phyloP scores from a whole-genome alignment of 1,140 invertebrate genomes.

The Yoshiicerus persimilis region DNA sequence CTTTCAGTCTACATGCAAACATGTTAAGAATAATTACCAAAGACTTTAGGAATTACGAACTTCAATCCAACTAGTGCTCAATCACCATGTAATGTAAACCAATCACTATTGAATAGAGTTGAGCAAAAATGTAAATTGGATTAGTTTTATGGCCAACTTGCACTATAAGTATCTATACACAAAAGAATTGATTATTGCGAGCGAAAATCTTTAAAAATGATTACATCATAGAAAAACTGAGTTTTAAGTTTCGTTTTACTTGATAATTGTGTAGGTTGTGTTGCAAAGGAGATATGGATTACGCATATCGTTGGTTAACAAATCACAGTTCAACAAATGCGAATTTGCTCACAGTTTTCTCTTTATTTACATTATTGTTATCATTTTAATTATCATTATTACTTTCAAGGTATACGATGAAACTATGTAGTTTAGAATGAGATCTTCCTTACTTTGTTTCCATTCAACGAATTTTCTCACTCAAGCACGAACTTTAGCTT shows the following conservation, averaged over 20 bases:
- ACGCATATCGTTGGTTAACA: neutral
- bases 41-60: neutral
- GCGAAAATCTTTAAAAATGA: neutral
- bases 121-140: neutral
- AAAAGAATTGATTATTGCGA: neutral
- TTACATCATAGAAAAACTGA: neutral
- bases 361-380: conserved; percentile 19
- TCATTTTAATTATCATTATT: conserved; percentile 5
- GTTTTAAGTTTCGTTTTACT: neutral
- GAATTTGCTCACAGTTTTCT: neutral
- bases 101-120: neutral
- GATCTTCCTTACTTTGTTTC: neutral
- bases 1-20: neutral
- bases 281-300: neutral
- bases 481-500: neutral
- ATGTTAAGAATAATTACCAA: neutral
- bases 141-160: neutral
- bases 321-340: neutral
- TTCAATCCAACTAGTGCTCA: no score
- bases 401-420: neutral
- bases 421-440: neutral
- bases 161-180: neutral
- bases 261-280: neutral
- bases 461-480: neutral
- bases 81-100: neutral